These are phyloP conservation scores for Pseudotriccus pelzelni DNA, from an alignment of 2,797 vertebrate species.

Conservation along the genomic window DNA sequence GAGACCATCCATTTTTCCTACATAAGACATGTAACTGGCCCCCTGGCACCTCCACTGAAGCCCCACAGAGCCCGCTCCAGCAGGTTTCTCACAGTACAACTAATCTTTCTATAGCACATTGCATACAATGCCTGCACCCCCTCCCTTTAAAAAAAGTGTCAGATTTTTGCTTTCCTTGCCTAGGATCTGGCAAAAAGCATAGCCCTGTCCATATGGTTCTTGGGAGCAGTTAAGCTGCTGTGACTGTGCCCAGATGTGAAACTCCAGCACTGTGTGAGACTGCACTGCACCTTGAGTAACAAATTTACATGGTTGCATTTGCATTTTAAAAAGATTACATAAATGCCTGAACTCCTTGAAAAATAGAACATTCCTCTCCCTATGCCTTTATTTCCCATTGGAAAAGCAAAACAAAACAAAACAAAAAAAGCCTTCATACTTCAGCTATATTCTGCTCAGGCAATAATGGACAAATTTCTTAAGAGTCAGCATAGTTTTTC, in stretches of 20 bases:
- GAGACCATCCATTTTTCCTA: neutral
- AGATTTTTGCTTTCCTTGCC: neutral
- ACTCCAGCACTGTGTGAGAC: neutral
- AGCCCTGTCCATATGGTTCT: neutral
- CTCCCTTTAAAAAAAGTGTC: neutral
- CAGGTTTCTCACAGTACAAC: neutral
- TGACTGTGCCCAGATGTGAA: neutral
- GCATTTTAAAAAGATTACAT: neutral
- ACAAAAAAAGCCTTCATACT: neutral
- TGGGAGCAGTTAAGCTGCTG: neutral
- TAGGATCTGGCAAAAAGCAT: neutral
- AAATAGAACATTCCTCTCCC: neutral
- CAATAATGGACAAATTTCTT: neutral
- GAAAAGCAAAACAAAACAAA: neutral
- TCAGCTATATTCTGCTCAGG: neutral
- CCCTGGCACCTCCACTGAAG: neutral
- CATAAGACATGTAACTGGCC: neutral
- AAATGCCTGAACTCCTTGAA: neutral
- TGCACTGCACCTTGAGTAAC: neutral
- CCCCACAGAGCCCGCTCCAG: neutral
- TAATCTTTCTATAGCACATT: neutral
- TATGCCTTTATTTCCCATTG: accelerated
- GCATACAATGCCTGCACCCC: neutral
- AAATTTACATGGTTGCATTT: neutral
- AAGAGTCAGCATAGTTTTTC: conserved; percentile 23